These are phyloP conservation scores for Eupristina koningsbergeri DNA, from an alignment of 1,140 invertebrate species.

Conservation along the genomic window DNA sequence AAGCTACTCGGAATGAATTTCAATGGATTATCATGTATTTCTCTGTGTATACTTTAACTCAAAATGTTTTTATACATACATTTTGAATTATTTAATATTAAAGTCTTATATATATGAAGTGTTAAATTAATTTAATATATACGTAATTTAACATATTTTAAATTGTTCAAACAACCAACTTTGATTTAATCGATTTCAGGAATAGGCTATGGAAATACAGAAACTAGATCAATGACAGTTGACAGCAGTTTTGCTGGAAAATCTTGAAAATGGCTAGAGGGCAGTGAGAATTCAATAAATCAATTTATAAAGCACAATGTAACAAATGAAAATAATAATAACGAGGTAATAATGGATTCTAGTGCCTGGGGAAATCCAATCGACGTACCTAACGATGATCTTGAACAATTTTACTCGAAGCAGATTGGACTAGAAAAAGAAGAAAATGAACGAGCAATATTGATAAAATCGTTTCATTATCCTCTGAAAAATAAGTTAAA, in stretches of 20 bases:
- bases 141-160: no score
- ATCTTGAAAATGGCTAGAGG: slow-evolving; percentile 71
- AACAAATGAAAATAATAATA: slow-evolving; percentile 23
- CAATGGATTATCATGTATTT: no score
- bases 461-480: slow-evolving; percentile 22
- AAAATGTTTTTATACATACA: no score
- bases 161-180: no score
- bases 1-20: no score
- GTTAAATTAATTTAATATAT: no score
- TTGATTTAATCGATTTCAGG: slow-evolving; percentile 51
- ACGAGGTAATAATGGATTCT: background rate
- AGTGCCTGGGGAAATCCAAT: slow-evolving; percentile 42
- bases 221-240: slow-evolving; percentile 64
- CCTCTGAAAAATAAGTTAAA: slow-evolving; percentile 10
- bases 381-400: slow-evolving; percentile 36
- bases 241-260: slow-evolving; percentile 67
- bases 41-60: no score
- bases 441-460: slow-evolving; percentile 12
- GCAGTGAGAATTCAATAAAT: slow-evolving; percentile 62
- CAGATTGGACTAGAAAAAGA: background rate
- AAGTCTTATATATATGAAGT: no score
- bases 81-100: no score
- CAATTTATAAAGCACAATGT: slow-evolving; percentile 6
- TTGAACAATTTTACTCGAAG: slow-evolving; percentile 25
- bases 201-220: slow-evolving; percentile 57